phyloP scores from a whole-genome alignment of 2,797 vertebrate species.

The Uromys caudimaculatus region DNA sequence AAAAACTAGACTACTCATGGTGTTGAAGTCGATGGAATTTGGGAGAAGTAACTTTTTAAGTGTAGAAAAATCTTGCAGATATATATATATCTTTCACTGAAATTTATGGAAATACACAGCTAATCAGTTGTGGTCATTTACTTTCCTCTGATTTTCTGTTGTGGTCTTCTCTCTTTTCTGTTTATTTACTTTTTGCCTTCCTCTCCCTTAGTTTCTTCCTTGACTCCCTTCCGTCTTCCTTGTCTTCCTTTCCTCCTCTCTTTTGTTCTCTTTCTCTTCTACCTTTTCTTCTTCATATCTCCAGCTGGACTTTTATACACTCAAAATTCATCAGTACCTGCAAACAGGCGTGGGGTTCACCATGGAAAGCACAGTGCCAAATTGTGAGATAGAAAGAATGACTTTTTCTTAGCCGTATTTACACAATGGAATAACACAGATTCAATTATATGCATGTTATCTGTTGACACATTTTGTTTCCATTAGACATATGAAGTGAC shows the following conservation, averaged over 20 bases:
- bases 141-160: constrained; percentile 6
- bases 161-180: not conserved
- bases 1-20: constrained; percentile 70
- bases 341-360: not conserved
- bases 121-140: constrained; percentile 33
- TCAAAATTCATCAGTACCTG: not conserved
- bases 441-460: not conserved
- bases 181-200: not conserved
- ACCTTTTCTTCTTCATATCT: not conserved
- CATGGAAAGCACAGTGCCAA: constrained; percentile 37
- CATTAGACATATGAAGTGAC: constrained; percentile 30
- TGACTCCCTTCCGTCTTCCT: not conserved
- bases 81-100: constrained; percentile 52
- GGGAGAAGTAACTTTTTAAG: constrained; percentile 56
- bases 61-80: constrained; percentile 63
- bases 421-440: not conserved
- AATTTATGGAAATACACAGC: constrained; percentile 35
- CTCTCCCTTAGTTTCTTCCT: not conserved
- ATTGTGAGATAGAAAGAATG: not conserved
- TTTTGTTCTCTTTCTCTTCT: not conserved
- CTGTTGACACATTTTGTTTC: constrained; percentile 21
- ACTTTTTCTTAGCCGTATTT: constrained; percentile 19
- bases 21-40: constrained; percentile 55
- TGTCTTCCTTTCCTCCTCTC: not conserved
- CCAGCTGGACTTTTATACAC: not conserved